Evolutionary conservation across 92 coral and sea anemone genomes (phyloP), one percentile per base, ranked within the genome.

Genomic region (Diadumene lineata): DNA sequence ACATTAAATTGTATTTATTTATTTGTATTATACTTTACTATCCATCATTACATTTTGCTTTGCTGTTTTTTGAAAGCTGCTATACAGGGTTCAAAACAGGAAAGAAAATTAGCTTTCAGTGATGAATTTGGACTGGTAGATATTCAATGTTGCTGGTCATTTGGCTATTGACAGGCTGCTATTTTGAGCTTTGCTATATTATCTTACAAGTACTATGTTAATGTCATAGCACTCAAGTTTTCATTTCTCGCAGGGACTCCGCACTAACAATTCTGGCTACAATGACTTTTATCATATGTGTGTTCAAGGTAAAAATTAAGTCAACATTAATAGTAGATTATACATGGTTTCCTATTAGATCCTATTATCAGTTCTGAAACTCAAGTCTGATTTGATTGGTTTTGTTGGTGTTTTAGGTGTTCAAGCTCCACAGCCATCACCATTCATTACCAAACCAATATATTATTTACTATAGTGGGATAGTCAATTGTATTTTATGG

Each of bases 361-460:
- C 21, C 8, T 7, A 3, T 17, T 4, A 3, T 55, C 22, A 55
- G 43, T n/a, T n/a, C n/a, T n/a, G n/a, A n/a, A n/a, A n/a, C n/a
- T n/a, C n/a, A n/a, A n/a, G n/a, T n/a, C n/a, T 9, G 18, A 70
- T 26, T 24, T 19, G 15, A n/a, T 11, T 11, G 15, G 31, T 11
- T 33, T 8, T 65, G 64, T 11, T 23, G 1, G 18, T 25, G 34
- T 56, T 27, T 30, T 50, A 94, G 98, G 84, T 94, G 11, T 76
- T 80, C 82, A 81, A 88, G 62, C 83, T 94, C 60, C 93, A 91
- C 69, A 79, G 80, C 17, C 93, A 94, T 27, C 94, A 85, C 3
- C 98, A 94, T 57, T 94, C 98, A 19, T 69, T 91, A 44, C 85
- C 86, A 0, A 94, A 94, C 76, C 98, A 94, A 77, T 94, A 94